These are phyloP conservation scores for Nestor notabilis DNA, from an alignment of 2,113 vertebrate genomes.

Conservation along the genomic window DNA sequence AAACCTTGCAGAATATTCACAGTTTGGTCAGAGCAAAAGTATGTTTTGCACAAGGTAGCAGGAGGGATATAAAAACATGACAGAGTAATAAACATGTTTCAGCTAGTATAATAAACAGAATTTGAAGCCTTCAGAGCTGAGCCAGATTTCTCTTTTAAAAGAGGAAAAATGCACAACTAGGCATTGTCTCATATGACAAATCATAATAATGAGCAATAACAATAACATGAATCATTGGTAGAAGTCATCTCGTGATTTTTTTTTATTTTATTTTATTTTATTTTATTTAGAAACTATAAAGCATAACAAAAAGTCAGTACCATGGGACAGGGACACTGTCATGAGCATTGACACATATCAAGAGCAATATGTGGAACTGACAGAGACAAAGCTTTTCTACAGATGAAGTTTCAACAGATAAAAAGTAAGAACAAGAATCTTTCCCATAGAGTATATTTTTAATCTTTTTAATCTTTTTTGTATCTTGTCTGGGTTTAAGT, in stretches of 20 bases:
- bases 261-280: neutral
- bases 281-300: neutral
- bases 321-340: neutral
- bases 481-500: neutral
- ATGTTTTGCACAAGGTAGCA: constrained; percentile 27
- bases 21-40: constrained; percentile 11
- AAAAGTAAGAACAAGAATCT: neutral
- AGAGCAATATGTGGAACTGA: neutral
- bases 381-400: neutral
- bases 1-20: constrained; percentile 14
- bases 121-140: neutral
- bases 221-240: constrained; percentile 27
- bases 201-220: constrained; percentile 39
- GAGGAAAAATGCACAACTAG: neutral
- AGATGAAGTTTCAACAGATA: neutral
- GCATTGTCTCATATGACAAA: constrained; percentile 52
- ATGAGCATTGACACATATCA: too few species aligned
- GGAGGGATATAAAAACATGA: constrained; percentile 33
- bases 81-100: constrained; percentile 28
- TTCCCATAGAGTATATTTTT: neutral
- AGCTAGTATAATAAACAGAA: constrained; percentile 51
- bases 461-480: neutral
- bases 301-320: neutral
- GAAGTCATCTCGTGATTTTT: neutral
- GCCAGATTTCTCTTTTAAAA: constrained; percentile 22